Conservation (phyloP, 2,888 invertebrate species). For the Caenorhabditis macrosperma region DNA sequence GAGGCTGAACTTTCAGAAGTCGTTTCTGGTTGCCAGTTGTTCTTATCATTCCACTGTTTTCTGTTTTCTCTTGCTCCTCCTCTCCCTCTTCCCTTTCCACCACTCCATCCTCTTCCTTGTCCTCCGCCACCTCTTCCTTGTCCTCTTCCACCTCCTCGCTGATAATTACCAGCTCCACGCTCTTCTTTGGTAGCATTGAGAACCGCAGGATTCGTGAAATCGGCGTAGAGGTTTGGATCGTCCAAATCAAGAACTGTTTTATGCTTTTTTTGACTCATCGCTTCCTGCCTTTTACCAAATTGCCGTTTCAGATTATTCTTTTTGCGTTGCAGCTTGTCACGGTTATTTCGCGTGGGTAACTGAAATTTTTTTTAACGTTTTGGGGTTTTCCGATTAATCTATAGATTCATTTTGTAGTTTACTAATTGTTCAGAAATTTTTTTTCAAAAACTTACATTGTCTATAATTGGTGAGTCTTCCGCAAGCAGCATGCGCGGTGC, state of each 20-base stretch:
- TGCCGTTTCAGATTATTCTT: slow-evolving; percentile 27
- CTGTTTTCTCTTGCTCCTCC: too few relatives aligned
- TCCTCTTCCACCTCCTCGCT: not conserved
- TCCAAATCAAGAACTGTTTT: slow-evolving; percentile 17
- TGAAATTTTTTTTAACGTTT: too few relatives aligned
- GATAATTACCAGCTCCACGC: too few relatives aligned
- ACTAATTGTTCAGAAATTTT: too few relatives aligned
- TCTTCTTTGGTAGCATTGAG: not conserved
- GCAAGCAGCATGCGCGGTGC: slow-evolving; percentile 47
- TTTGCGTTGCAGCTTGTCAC: slow-evolving; percentile 1
- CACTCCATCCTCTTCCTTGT: not conserved
- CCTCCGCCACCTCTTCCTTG: slow-evolving; percentile 4
- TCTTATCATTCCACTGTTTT: not conserved
- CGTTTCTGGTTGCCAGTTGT: not conserved
- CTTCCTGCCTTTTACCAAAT: not conserved
- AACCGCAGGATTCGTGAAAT: slow-evolving; percentile 44
- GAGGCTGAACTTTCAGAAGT: not conserved
- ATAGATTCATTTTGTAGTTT: too few relatives aligned
- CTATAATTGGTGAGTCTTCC: slow-evolving; percentile 21
- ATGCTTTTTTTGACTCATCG: slow-evolving; percentile 1
- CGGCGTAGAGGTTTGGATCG: slow-evolving; percentile 41
- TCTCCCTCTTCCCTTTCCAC: slow-evolving; percentile 1
- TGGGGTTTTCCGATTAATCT: too few relatives aligned
- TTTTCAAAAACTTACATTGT: not conserved
- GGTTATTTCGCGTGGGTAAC: slow-evolving; percentile 25